These are phyloP conservation scores for Bradypodion ventrale DNA, from an alignment of 2,797 vertebrate genomes.

Conservation along the genomic window DNA sequence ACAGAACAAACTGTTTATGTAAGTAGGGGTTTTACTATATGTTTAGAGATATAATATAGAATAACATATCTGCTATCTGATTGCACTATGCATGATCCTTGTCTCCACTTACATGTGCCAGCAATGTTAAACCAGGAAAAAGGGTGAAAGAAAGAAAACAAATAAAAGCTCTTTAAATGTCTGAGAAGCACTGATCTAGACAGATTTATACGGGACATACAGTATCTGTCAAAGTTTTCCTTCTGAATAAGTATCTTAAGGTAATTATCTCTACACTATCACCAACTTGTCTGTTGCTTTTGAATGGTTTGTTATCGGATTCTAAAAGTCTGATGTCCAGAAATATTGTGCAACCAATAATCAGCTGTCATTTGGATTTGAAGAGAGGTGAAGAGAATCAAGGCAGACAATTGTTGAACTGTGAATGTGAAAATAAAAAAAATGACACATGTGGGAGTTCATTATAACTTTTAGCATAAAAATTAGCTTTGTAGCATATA, in stretches of 20 bases:
- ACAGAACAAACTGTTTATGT: too few species aligned
- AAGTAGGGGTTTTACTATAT: too few species aligned
- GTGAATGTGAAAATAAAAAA: neutral
- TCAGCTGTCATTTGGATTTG: neutral
- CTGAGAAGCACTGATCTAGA: neutral
- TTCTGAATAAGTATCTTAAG: too few species aligned
- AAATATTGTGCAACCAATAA: neutral
- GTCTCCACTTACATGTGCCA: too few species aligned
- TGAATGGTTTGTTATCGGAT: neutral
- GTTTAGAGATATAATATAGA: too few species aligned
- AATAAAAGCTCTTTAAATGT: neutral
- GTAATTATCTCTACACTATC: neutral
- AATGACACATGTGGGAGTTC: too few species aligned
- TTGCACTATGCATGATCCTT: too few species aligned
- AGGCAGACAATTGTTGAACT: neutral
- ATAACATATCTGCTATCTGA: too few species aligned
- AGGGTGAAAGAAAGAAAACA: too few species aligned
- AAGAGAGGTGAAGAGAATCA: neutral
- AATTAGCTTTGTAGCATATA: too few species aligned
- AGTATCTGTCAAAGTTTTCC: neutral
- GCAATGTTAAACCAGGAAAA: too few species aligned
- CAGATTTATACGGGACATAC: neutral
- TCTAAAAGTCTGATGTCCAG: conserved; percentile 1
- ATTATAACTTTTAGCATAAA: too few species aligned
- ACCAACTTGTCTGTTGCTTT: neutral